Base-by-base conservation (phyloP, 1,140 invertebrate species). In the Leptonema lineaticorne region DNA sequence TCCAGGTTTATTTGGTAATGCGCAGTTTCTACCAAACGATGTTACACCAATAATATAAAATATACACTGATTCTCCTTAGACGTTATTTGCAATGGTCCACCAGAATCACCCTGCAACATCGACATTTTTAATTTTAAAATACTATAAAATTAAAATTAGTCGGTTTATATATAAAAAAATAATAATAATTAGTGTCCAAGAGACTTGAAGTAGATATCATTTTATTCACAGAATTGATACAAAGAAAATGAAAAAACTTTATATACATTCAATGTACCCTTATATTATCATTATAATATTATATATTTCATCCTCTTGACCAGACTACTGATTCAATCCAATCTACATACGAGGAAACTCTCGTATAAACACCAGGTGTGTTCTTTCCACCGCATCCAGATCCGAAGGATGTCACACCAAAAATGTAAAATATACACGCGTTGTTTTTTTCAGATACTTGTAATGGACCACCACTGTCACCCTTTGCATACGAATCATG, bases 41-140 rank as follows among this genome's bases (percentile, higher is more conserved):
- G 83, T 85, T 2, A 86, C 74, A 9, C 84, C 84, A 11, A 84
- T 69, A 16, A 85, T 62, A 70, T 79, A 70, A 59, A 77, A 79
- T 9, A 79, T 74, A 70, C 81, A 83, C 33, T 65, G 28, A n/a
- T 72, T 70, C 14, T 74, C 56, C 5, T 71, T 57, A n/a, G n/a
- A n/a, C 58, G 74, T 3, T 53, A 71, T 3, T 75, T 84, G 82
- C 16, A 85, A 69, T 0, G 84, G 84, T 29, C 85, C 85, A 18
- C 85, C 85, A 24, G 84, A 86, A 68, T 88, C 86, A 46, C 86
- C 86, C 85, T 87, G 69, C 20, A 77, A 72, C 63, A 41, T 33
- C 30, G 11, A 70, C 74, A 59, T 33, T 26, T 29, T 30, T 37
- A 20, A 26, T n/a, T n/a, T n/a, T n/a, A n/a, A n/a, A n/a, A n/a